phyloP scores from a whole-genome alignment of 2,113 vertebrate species.

The Takifugu bimaculatus region DNA sequence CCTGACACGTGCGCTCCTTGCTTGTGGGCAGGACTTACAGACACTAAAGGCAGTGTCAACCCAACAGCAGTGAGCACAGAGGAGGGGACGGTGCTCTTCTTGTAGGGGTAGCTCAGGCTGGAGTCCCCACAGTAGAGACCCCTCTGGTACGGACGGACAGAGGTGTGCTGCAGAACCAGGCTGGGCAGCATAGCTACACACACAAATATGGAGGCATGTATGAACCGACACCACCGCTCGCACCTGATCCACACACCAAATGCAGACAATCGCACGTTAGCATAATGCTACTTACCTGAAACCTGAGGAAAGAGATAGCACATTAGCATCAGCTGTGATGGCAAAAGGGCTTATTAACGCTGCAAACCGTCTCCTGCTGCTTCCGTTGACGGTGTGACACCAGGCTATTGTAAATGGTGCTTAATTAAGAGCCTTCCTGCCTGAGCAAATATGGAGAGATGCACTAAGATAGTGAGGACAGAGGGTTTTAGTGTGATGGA shows the following conservation, averaged over 20 bases:
- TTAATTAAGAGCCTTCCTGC: slow-evolving; percentile 12
- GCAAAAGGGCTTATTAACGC: slow-evolving; percentile 18
- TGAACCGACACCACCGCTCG: slow-evolving; percentile 28
- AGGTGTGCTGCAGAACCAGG: slow-evolving; percentile 72
- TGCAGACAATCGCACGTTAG: not conserved
- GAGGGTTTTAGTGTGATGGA: not conserved
- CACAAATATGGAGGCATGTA: slow-evolving; percentile 43
- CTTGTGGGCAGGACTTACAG: slow-evolving; percentile 76
- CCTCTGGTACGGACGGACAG: slow-evolving; percentile 72
- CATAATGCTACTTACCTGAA: slow-evolving; percentile 52
- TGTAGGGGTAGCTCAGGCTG: slow-evolving; percentile 71
- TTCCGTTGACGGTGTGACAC: slow-evolving; percentile 41
- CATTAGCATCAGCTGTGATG: slow-evolving; percentile 19
- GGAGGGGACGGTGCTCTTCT: slow-evolving; percentile 78
- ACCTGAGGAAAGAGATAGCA: slow-evolving; percentile 21
- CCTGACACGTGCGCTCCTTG: slow-evolving; percentile 39
- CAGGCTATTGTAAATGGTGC: slow-evolving; percentile 7
- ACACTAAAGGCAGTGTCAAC: slow-evolving; percentile 76
- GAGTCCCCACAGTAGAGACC: slow-evolving; percentile 71
- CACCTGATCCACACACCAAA: not conserved
- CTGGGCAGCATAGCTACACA: slow-evolving; percentile 76
- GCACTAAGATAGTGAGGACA: slow-evolving; percentile 10
- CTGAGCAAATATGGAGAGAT: slow-evolving; percentile 32
- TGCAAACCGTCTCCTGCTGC: slow-evolving; percentile 37
- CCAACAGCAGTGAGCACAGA: slow-evolving; percentile 79